Evolutionary conservation across 2,888 invertebrate genomes (phyloP).

Genomic region (Diaphora mendica): DNA sequence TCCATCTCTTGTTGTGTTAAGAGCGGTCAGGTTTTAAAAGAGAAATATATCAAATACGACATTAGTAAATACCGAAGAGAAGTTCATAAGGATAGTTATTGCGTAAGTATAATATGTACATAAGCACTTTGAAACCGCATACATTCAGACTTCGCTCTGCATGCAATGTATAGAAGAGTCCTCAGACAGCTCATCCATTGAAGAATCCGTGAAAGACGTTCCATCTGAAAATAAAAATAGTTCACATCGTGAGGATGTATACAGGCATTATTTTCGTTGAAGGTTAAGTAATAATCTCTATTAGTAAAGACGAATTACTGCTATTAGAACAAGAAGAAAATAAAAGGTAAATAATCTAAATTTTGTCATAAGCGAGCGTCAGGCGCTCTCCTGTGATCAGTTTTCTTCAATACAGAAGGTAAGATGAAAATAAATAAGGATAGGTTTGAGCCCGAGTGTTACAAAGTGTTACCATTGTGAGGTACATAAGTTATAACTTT

Average conservation of each 20-base stretch:
- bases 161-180: slow-evolving; percentile 95
- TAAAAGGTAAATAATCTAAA: too few relatives aligned
- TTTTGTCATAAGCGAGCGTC: too few relatives aligned
- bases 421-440: too few relatives aligned
- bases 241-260: not conserved
- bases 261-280: not conserved
- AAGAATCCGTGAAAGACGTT: slow-evolving; percentile 89
- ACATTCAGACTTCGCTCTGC: slow-evolving; percentile 90
- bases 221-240: slow-evolving; percentile 67
- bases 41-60: not conserved
- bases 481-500: too few relatives aligned
- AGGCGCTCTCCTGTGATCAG: too few relatives aligned
- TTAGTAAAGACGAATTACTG: not conserved
- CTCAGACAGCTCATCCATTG: slow-evolving; percentile 94
- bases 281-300: not conserved
- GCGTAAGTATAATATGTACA: slow-evolving; percentile 9
- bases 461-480: too few relatives aligned
- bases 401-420: too few relatives aligned
- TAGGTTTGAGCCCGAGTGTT: too few relatives aligned
- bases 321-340: not conserved
- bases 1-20: not conserved
- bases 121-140: not conserved
- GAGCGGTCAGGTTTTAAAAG: not conserved
- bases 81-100: not conserved
- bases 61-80: not conserved